A percentile compares a stretch with the other conserved stretches of the same genome.
phyloP scores from a whole-genome alignment of 2,113 vertebrate genomes.

The Phasianus colchicus region DNA sequence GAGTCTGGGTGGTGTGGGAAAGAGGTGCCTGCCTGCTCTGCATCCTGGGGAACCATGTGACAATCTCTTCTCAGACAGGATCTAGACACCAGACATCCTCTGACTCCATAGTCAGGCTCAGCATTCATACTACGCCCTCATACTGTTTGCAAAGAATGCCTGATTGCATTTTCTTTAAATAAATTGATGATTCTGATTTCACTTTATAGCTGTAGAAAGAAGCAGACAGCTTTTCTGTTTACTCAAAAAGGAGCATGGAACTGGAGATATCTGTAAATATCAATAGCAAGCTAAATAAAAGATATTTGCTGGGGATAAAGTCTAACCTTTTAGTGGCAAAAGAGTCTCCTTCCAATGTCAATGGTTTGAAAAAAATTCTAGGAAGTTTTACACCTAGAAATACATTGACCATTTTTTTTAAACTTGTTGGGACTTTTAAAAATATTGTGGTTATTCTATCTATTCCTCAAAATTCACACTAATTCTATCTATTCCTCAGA shows the following conservation, averaged over 20 bases:
- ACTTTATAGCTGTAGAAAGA: neutral
- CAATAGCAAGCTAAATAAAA: neutral
- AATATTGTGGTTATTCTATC: slow-evolving; percentile 10
- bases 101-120: neutral
- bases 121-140: neutral
- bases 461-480: neutral
- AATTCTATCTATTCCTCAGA: neutral
- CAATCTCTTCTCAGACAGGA: neutral
- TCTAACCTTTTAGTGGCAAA: slow-evolving; percentile 21
- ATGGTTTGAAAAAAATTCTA: neutral
- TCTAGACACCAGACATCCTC: neutral
- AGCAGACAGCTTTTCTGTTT: neutral
- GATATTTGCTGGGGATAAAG: slow-evolving; percentile 52
- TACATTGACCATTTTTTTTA: neutral
- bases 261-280: neutral
- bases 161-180: neutral
- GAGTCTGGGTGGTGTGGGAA: neutral
- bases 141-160: neutral
- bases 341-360: neutral
- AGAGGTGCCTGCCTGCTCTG: neutral
- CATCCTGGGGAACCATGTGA: neutral
- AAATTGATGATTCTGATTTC: neutral
- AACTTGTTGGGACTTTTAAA: neutral
- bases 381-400: slow-evolving; percentile 27
- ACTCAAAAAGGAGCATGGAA: neutral